Conservation (phyloP, 1,140 invertebrate species). For the Macrocentrus cingulum region DNA sequence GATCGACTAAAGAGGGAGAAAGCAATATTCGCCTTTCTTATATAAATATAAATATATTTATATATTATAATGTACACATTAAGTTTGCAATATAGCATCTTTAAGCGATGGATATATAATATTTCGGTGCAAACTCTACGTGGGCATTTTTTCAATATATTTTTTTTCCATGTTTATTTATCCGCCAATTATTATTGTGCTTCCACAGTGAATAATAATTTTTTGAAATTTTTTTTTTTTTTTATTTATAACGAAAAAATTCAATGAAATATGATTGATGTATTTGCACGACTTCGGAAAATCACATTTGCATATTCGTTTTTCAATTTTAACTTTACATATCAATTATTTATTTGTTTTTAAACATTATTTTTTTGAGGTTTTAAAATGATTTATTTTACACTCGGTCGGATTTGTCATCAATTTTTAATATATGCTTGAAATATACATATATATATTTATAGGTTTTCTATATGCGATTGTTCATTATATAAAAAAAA, state of each 20-base stretch:
- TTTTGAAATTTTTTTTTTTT: too few relatives aligned
- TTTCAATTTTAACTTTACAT: not conserved
- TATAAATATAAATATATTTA: constrained; percentile 21
- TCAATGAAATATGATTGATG: too few relatives aligned
- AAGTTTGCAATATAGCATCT: constrained; percentile 27
- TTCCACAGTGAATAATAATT: constrained; percentile 37
- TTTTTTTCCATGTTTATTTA: constrained; percentile 13
- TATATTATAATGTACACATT: constrained; percentile 10
- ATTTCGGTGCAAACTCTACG: constrained; percentile 20
- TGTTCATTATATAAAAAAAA: constrained; percentile 39
- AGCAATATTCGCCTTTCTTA: constrained; percentile 27
- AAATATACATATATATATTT: too few relatives aligned
- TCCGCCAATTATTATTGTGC: constrained; percentile 38
- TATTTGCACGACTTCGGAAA: too few relatives aligned
- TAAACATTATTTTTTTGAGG: too few relatives aligned
- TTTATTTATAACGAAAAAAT: too few relatives aligned
- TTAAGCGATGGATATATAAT: constrained; percentile 19
- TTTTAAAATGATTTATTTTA: constrained; percentile 1
- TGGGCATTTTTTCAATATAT: constrained; percentile 29
- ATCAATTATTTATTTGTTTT: not conserved
- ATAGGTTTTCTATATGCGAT: too few relatives aligned
- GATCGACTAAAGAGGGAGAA: constrained; percentile 23
- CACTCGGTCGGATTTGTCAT: too few relatives aligned
- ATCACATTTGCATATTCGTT: not conserved
- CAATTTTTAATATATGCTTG: too few relatives aligned